Percentiles rank a stretch among this genome's conserved stretches.
These are phyloP conservation scores for Magallana ariakensis DNA, from an alignment of 1,140 invertebrate genomes.

Conservation along the genomic window DNA sequence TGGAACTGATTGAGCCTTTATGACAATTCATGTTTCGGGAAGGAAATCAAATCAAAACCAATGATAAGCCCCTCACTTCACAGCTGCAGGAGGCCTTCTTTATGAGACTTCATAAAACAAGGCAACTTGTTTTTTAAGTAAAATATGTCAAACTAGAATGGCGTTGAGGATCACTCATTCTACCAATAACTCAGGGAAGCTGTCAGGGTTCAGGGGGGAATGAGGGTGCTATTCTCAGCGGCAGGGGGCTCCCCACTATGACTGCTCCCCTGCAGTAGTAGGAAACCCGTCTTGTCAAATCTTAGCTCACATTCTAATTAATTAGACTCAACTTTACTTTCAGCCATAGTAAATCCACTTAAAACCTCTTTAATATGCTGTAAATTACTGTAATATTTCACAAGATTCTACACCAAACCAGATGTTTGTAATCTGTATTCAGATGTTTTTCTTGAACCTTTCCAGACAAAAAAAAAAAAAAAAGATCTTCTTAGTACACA, in stretches of 20 bases:
- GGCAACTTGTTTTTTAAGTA: slow-evolving; percentile 24
- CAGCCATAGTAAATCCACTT: slow-evolving; percentile 26
- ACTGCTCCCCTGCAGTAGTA: neutral
- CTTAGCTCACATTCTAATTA: slow-evolving; percentile 10
- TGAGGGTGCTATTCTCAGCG: neutral
- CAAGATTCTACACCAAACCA: slow-evolving; percentile 35
- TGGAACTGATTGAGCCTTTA: slow-evolving; percentile 45
- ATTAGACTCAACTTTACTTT: slow-evolving; percentile 32
- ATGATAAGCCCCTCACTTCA: slow-evolving; percentile 24
- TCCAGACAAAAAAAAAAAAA: neutral
- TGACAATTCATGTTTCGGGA: slow-evolving; percentile 37
- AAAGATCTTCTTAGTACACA: neutral
- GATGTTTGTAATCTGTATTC: slow-evolving; percentile 25
- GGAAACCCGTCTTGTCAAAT: slow-evolving; percentile 24
- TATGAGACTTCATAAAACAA: slow-evolving; percentile 39
- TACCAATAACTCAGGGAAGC: slow-evolving; percentile 1
- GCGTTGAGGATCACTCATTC: slow-evolving; percentile 21
- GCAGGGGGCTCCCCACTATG: neutral
- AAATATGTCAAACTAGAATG: slow-evolving; percentile 36
- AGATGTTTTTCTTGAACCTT: slow-evolving; percentile 12
- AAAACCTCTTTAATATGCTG: slow-evolving; percentile 25
- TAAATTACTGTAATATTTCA: slow-evolving; percentile 26
- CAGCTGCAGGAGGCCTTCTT: slow-evolving; percentile 18
- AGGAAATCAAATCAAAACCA: slow-evolving; percentile 42
- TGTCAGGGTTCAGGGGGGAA: slow-evolving; percentile 28